Conservation (phyloP, 2,888 invertebrate genomes). For the Cheilosia grossa region DNA sequence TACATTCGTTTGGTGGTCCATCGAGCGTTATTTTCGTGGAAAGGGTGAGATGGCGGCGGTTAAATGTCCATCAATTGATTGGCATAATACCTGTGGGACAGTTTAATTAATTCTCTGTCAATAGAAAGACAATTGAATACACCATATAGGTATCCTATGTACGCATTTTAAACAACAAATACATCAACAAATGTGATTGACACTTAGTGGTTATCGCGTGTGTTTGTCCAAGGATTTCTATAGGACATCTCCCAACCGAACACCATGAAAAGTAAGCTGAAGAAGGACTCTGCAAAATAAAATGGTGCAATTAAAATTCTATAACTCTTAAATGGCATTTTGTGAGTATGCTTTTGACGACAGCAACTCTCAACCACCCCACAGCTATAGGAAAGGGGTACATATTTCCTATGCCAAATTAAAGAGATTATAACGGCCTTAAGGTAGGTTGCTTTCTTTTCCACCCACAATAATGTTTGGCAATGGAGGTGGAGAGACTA, state of each 20-base stretch:
- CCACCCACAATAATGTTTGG: neutral
- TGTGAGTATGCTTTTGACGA: neutral
- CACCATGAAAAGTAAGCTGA: neutral
- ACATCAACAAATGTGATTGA: constrained; percentile 58
- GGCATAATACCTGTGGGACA: constrained; percentile 71
- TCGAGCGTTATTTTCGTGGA: neutral
- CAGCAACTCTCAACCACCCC: neutral
- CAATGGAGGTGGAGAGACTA: constrained; percentile 16
- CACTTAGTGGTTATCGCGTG: constrained; percentile 55
- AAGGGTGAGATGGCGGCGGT: constrained; percentile 20
- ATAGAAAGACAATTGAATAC: constrained; percentile 17
- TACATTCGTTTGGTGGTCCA: constrained; percentile 1
- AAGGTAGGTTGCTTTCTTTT: constrained; percentile 18
- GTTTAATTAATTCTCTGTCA: constrained; percentile 73
- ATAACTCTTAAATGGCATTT: constrained; percentile 54
- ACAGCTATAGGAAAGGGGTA: neutral
- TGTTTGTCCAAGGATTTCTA: constrained; percentile 20
- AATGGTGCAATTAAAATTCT: constrained; percentile 41
- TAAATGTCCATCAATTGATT: constrained; percentile 65
- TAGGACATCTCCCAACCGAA: constrained; percentile 3
- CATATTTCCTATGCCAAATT: constrained; percentile 43
- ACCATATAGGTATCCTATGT: neutral
- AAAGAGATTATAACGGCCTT: constrained; percentile 45
- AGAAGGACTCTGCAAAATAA: neutral
- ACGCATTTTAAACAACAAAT: constrained; percentile 16